phyloP scores from a whole-genome alignment of 2,797 vertebrate species.

The Darevskia mixta region DNA sequence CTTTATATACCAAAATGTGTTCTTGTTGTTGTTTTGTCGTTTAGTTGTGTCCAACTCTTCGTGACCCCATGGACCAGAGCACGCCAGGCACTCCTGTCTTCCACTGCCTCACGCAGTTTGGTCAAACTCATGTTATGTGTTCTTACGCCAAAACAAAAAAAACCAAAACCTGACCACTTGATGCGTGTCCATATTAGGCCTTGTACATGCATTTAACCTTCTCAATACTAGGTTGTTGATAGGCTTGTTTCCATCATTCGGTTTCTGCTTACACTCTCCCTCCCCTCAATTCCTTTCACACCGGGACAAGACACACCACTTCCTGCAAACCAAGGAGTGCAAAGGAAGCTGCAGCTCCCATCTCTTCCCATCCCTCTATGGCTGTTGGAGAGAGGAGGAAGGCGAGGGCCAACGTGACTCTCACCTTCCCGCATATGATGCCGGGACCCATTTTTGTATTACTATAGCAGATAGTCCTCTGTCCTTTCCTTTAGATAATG shows the following conservation, averaged over 20 bases:
- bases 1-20: not conserved
- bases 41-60: too few species aligned
- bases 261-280: not conserved
- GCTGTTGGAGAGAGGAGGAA: not conserved
- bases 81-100: too few species aligned
- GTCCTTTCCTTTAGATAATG: constrained; percentile 81
- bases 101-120: too few species aligned
- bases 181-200: not conserved
- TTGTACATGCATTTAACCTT: too few species aligned
- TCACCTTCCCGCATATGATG: constrained; percentile 62
- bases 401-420: not conserved
- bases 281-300: not conserved
- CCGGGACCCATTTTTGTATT: constrained; percentile 65
- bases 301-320: not conserved
- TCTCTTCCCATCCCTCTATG: not conserved
- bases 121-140: too few species aligned
- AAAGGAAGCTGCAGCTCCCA: not conserved
- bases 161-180: not conserved
- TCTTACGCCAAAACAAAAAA: too few species aligned
- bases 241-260: not conserved
- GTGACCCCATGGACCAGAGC: too few species aligned
- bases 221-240: not conserved
- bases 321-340: not conserved
- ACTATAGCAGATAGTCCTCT: constrained; percentile 76
- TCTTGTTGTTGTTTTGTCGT: too few species aligned